Conservation (phyloP, 1,140 invertebrate species). For the Drosophila pseudoananassae region DNA sequence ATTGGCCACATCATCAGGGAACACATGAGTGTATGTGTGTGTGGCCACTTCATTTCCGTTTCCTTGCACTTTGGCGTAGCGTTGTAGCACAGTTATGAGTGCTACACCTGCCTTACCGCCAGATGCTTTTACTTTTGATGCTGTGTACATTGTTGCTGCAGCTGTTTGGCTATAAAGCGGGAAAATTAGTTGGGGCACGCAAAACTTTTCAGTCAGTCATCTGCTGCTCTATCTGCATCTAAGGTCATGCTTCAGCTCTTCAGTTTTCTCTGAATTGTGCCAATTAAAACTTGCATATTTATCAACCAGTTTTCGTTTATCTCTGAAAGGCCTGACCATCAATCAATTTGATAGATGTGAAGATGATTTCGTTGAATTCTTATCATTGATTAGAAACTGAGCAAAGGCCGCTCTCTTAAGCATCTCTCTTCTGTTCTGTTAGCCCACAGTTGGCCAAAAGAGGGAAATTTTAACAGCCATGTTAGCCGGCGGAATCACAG, state of each 20-base stretch:
- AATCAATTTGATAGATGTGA: conserved; percentile 37
- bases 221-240: conserved; percentile 4
- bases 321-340: conserved; percentile 8
- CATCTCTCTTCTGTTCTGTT: conserved; percentile 58
- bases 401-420: background rate
- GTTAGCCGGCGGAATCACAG: conserved; percentile 9
- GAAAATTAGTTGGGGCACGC: conserved; percentile 63
- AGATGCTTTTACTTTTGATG: background rate
- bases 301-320: conserved; percentile 7
- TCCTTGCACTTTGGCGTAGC: conserved; percentile 29
- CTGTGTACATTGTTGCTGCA: conserved; percentile 58
- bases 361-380: conserved; percentile 8
- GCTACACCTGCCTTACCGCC: conserved; percentile 1
- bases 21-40: conserved; percentile 8
- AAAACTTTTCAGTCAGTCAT: conserved; percentile 29
- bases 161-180: conserved; percentile 30
- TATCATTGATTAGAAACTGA: conserved; percentile 10
- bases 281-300: conserved; percentile 35
- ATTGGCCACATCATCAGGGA: conserved; percentile 22
- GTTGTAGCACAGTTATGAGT: conserved; percentile 4
- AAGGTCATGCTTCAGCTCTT: background rate
- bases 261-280: background rate
- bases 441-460: background rate
- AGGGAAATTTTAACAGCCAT: conserved; percentile 64
- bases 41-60: conserved; percentile 49